These are phyloP conservation scores for Catagonus wagneri DNA, from an alignment of 2,113 vertebrate species.

Conservation along the genomic window DNA sequence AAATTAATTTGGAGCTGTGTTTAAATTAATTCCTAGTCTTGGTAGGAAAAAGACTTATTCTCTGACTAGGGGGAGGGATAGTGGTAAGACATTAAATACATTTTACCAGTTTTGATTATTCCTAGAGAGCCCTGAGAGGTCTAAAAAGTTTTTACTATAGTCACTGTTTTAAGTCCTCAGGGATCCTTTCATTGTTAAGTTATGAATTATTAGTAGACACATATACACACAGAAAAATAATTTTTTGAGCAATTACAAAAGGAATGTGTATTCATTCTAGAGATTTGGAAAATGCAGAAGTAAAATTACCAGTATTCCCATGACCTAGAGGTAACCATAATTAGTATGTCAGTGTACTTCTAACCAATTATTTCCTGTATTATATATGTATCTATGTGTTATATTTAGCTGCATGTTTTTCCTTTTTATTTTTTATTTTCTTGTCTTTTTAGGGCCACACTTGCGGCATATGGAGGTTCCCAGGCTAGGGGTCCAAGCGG, in stretches of 20 bases:
- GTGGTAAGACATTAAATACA: constrained; percentile 34
- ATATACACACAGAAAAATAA: neutral
- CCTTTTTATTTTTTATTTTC: neutral
- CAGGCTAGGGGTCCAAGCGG: too few relatives aligned
- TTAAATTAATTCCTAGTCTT: constrained; percentile 31
- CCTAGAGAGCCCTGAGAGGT: neutral
- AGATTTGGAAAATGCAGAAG: constrained; percentile 52
- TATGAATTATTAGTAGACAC: constrained; percentile 37
- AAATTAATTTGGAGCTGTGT: constrained; percentile 33
- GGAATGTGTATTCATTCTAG: neutral
- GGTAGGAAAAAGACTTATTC: neutral
- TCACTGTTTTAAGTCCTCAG: constrained; percentile 40
- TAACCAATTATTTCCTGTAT: constrained; percentile 22
- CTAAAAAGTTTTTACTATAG: neutral
- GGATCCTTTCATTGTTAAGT: constrained; percentile 44
- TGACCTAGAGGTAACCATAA: neutral
- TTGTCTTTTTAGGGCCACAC: too few relatives aligned
- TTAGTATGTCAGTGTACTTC: neutral
- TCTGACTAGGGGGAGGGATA: neutral
- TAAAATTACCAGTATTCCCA: constrained; percentile 21
- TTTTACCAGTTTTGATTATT: constrained; percentile 49
- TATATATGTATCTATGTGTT: neutral
- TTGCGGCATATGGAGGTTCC: too few relatives aligned
- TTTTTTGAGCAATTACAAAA: constrained; percentile 20
- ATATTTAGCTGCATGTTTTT: neutral